Evolutionary conservation across 2,888 invertebrate species (phyloP).

Genomic region (Lasioglossum morio): DNA sequence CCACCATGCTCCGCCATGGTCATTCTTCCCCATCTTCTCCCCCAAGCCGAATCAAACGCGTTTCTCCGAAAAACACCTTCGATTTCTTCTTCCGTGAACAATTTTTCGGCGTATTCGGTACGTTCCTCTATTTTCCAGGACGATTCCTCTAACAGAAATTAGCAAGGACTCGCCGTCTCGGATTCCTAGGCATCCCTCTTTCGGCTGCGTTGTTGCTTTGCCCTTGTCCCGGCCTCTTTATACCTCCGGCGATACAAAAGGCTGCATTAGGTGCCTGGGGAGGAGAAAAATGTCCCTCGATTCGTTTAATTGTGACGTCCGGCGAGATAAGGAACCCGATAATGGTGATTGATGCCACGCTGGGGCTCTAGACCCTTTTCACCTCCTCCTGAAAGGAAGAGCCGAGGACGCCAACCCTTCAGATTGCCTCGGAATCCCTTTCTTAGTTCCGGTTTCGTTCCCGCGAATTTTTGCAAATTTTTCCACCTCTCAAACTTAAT

Average conservation of each 20-base stretch:
- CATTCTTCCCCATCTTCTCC: conserved; percentile 33
- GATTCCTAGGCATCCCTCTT: conserved; percentile 55
- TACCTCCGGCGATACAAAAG: conserved; percentile 45
- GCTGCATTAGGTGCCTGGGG: conserved; percentile 35
- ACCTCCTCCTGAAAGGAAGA: not conserved
- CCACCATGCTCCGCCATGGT: conserved; percentile 33
- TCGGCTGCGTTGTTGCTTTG: conserved; percentile 43
- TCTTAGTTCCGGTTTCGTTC: not conserved
- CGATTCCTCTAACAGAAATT: conserved; percentile 69
- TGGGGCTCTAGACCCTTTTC: conserved; percentile 19
- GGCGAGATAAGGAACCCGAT: conserved; percentile 59
- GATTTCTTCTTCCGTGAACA: conserved; percentile 34
- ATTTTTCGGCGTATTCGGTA: conserved; percentile 40
- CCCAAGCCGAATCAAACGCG: conserved; percentile 6
- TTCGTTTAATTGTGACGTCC: conserved; percentile 65
- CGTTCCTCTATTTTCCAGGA: conserved; percentile 56
- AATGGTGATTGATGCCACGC: conserved; percentile 59
- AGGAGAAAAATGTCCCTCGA: conserved; percentile 61
- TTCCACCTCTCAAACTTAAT: not conserved
- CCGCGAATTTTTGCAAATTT: not conserved
- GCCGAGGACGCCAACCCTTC: conserved; percentile 1
- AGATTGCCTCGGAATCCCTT: not conserved
- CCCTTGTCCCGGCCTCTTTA: conserved; percentile 33
- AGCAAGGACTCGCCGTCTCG: conserved; percentile 64
- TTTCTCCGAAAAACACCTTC: conserved; percentile 38